Conservation (phyloP, 2,797 vertebrate genomes). For the Oryzias sinensis region DNA sequence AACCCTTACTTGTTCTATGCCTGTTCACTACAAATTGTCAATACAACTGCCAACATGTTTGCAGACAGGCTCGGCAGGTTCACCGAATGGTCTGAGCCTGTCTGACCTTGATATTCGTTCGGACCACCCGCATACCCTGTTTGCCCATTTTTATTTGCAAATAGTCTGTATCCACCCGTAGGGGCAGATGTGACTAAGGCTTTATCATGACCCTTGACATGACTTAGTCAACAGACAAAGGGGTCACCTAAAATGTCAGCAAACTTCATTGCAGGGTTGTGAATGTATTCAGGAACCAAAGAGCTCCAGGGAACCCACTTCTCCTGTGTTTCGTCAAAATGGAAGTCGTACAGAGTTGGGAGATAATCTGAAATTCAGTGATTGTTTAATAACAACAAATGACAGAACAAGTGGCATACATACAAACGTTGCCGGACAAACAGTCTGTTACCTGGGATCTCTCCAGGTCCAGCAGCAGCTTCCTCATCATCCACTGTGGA, state of each 20-base stretch:
- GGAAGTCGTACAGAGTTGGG: conserved; percentile 91
- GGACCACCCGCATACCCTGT: too few relatives aligned
- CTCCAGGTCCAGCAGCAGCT: conserved; percentile 80
- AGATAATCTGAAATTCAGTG: conserved; percentile 80
- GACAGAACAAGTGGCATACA: background rate
- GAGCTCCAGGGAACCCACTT: conserved; percentile 90
- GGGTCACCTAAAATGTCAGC: conserved; percentile 88
- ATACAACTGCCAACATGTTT: too few relatives aligned
- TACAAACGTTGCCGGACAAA: too few relatives aligned
- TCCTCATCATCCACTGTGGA: conserved; percentile 68
- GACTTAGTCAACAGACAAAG: background rate
- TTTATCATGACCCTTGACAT: too few relatives aligned
- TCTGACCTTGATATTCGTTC: too few relatives aligned
- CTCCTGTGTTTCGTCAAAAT: conserved; percentile 81
- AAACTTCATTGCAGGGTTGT: conserved; percentile 82
- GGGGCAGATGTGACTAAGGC: too few relatives aligned
- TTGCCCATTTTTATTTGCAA: too few relatives aligned
- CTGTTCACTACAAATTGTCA: too few relatives aligned
- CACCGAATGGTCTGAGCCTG: too few relatives aligned
- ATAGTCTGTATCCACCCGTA: too few relatives aligned
- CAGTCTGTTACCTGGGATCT: conserved; percentile 85
- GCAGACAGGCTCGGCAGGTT: too few relatives aligned
- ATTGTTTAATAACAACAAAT: conserved; percentile 1
- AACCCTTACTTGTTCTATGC: too few relatives aligned
- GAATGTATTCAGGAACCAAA: conserved; percentile 85